Evolutionary conservation across 1,140 invertebrate genomes (phyloP).

Genomic region (Magallana angulata): DNA sequence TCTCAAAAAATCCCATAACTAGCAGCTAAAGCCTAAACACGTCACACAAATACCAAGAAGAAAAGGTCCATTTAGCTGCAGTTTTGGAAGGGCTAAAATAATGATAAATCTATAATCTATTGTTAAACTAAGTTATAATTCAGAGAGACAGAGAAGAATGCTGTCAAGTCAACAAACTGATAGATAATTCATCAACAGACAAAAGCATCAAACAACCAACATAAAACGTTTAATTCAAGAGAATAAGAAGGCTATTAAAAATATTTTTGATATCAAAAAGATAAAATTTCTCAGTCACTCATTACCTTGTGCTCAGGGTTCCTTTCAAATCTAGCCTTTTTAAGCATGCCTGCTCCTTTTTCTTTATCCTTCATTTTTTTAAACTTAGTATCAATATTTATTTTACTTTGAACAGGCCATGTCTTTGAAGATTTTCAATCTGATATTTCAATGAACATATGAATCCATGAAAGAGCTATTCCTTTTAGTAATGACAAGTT

Average conservation of each 20-base stretch:
- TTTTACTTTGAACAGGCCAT: constrained; percentile 7
- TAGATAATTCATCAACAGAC: too few relatives aligned
- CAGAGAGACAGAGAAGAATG: too few relatives aligned
- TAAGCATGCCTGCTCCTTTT: constrained; percentile 46
- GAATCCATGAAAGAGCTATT: not conserved
- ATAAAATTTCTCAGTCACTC: not conserved
- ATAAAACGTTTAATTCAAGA: too few relatives aligned
- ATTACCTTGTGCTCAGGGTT: not conserved
- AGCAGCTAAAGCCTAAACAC: constrained; percentile 4
- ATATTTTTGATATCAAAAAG: too few relatives aligned
- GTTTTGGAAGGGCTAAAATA: not conserved
- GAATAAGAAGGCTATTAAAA: too few relatives aligned
- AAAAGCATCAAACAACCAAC: too few relatives aligned
- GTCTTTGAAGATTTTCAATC: not conserved
- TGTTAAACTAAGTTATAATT: too few relatives aligned
- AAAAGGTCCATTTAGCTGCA: not conserved
- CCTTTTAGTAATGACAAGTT: not conserved
- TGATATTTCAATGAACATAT: not conserved
- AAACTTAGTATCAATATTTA: not conserved
- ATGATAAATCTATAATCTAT: not conserved
- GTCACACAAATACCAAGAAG: constrained; percentile 9
- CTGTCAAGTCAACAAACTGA: too few relatives aligned
- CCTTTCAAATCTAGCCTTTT: constrained; percentile 51
- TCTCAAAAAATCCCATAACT: constrained; percentile 1
- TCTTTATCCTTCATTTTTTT: constrained; percentile 15